A percentile compares a stretch with the other conserved stretches of the same genome.
phyloP scores from a whole-genome alignment of 1,140 invertebrate species.

The Lerema accius region DNA sequence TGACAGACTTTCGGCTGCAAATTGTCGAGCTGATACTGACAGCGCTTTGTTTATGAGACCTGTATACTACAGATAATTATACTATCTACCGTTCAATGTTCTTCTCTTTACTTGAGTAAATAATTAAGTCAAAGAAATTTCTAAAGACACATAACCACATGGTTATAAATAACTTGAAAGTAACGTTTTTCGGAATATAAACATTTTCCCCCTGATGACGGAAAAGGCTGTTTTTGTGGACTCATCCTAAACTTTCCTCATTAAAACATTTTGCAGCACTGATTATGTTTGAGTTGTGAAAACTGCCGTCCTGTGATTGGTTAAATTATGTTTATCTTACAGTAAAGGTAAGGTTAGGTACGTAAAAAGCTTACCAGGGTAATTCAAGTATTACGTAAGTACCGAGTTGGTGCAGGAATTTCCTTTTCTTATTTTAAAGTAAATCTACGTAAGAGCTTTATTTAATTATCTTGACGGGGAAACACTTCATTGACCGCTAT shows the following conservation, averaged over 20 bases:
- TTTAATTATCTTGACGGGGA: no score
- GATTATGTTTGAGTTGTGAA: conserved; percentile 15
- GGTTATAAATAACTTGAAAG: conserved; percentile 15
- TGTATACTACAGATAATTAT: no score
- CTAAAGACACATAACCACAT: not conserved
- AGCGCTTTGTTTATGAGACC: not conserved
- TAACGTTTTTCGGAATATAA: conserved; percentile 8
- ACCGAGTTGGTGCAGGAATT: no score
- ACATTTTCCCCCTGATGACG: conserved; percentile 15
- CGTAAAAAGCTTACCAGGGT: no score
- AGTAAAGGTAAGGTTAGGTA: not conserved
- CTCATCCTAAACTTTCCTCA: conserved; percentile 29
- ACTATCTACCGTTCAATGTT: no score
- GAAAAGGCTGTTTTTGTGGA: conserved; percentile 20
- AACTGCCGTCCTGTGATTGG: conserved; percentile 22
- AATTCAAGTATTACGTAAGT: no score
- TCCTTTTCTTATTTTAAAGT: no score
- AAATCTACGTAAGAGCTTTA: no score
- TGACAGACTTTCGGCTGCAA: no score
- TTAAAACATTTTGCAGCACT: conserved; percentile 32
- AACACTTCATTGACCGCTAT: no score
- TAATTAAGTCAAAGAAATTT: not conserved
- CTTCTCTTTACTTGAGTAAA: not conserved
- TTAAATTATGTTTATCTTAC: conserved; percentile 17
- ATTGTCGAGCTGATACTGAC: no score